Percentiles rank a stretch among this genome's conserved stretches.
Conservation (phyloP, 2,113 vertebrate species). For the Cardinalis cardinalis region DNA sequence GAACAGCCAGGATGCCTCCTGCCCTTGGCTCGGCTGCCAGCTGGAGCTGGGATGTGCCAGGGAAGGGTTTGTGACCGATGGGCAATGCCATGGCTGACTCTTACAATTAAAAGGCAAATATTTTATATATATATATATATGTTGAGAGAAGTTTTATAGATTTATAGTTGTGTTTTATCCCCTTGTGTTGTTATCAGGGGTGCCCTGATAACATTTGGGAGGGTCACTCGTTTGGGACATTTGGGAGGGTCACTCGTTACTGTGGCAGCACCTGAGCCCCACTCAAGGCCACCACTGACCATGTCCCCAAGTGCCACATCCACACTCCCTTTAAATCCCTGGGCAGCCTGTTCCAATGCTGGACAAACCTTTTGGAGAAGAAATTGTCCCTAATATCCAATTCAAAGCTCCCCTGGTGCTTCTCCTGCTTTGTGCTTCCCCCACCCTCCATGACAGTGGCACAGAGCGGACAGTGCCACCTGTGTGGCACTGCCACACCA, state of each 20-base stretch:
- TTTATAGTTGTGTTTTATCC: too few species aligned
- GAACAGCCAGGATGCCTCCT: background rate
- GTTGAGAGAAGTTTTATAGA: background rate
- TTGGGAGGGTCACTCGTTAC: background rate
- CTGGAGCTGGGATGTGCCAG: background rate
- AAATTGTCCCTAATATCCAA: background rate
- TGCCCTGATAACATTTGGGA: background rate
- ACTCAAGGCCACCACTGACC: background rate
- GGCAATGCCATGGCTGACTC: background rate
- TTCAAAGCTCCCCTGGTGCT: background rate
- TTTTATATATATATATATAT: too few species aligned
- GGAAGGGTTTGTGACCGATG: background rate
- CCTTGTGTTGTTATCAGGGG: too few species aligned
- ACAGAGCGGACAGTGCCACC: background rate
- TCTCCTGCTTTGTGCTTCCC: background rate
- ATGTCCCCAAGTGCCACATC: background rate
- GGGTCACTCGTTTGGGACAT: background rate
- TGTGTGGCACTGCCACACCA: background rate
- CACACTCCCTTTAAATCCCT: background rate
- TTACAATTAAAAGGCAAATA: too few species aligned
- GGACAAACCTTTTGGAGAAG: background rate
- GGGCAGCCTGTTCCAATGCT: background rate
- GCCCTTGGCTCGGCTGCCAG: background rate
- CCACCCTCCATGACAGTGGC: fast-evolving
- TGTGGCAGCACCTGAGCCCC: background rate